Conservation (phyloP, 2,888 invertebrate species). For the Ecliptopera silaceata region DNA sequence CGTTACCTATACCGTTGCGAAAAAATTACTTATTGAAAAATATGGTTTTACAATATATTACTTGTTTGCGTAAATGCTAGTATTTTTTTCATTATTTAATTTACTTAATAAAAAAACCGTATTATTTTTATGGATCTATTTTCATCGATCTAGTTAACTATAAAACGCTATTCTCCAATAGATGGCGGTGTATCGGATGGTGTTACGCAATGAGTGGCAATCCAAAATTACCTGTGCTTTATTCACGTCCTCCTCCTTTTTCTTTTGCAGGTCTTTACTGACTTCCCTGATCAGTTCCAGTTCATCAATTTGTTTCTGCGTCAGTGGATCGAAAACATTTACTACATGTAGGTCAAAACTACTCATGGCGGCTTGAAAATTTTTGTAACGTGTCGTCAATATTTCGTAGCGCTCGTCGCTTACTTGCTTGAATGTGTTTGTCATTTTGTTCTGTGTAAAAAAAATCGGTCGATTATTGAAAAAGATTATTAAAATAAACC, state of each 20-base stretch:
- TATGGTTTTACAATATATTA: too few species aligned
- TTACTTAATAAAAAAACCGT: too few species aligned
- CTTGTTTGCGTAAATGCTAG: too few species aligned
- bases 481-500: too few species aligned
- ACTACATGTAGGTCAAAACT: constrained; percentile 39
- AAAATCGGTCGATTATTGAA: too few species aligned
- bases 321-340: constrained; percentile 51
- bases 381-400: constrained; percentile 37
- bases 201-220: background rate
- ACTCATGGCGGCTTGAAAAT: constrained; percentile 38
- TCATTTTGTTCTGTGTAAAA: constrained; percentile 28
- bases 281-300: constrained; percentile 59
- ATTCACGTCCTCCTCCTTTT: constrained; percentile 61
- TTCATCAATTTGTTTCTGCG: constrained; percentile 43
- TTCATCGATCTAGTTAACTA: background rate
- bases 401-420: constrained; percentile 36
- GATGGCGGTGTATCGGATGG: background rate
- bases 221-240: constrained; percentile 42
- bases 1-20: background rate
- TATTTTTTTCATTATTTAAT: too few species aligned
- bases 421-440: constrained; percentile 28
- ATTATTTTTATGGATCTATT: background rate
- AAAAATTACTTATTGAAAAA: background rate
- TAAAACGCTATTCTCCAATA: constrained; percentile 2
- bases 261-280: constrained; percentile 55